Evolutionary conservation across 1,140 invertebrate species (phyloP), one percentile per base, ranked within the genome.

Genomic region (Penaeus vannamei): DNA sequence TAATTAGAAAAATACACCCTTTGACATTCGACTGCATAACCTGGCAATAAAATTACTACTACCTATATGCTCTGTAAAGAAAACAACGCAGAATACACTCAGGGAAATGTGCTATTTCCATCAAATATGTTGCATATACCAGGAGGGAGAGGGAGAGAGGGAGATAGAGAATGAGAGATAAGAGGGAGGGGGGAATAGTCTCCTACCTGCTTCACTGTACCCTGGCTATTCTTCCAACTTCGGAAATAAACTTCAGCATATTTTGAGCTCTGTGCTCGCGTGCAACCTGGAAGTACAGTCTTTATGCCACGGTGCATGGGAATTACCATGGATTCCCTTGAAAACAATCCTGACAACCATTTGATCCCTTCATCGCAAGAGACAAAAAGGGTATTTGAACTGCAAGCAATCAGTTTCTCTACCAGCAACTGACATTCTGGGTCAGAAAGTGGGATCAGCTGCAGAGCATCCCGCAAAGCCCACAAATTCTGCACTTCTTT

Each of bases 231-330:
- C 46, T 86, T 84, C 91, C 91, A 91, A 1, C 82, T 88, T 72
- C 89, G 64, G 64, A 88, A 90, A 66, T 90, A 91, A 8, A 88
- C 46, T 76, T 90, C 87, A 12, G 80, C 88, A 36, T 87, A 87
- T 42, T 86, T 90, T 26, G 60, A 80, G 69, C 84, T 87, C 69
- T 91, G 89, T 10, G 60, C 61, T 46, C 59, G 87, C 22, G 79
- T 90, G 29, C 89, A 90, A 14, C 61, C 66, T 59, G 91, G 85
- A 53, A 91, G 85, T 20, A 85, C 72, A 10, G 83, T 14, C 69
- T 88, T 90, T 8, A 91, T 79, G 2, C 60, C 32, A n/a, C 53
- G 36, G 66, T 91, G 91, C 1, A 86, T 60, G 32, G 19, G 89
- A 64, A 62, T 14, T 12, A 86, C 19, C 1, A 90, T 84, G 1